phyloP scores from a whole-genome alignment of 1,140 invertebrate genomes.

The Leptopilina clavipes region DNA sequence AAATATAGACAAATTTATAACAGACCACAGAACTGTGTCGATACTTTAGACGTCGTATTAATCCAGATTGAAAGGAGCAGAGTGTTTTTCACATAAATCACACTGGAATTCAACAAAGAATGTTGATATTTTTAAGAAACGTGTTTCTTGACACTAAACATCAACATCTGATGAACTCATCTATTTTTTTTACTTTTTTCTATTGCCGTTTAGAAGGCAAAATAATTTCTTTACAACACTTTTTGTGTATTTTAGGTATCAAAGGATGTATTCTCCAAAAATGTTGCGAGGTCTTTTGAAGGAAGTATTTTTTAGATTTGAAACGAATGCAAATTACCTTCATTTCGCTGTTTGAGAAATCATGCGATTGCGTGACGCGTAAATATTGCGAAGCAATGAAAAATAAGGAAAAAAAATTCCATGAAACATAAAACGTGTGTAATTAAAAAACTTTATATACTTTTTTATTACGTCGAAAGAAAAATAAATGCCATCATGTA shows the following conservation, averaged over 20 bases:
- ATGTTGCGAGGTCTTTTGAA: background rate
- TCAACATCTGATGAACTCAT: too few relatives aligned
- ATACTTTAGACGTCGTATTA: conserved; percentile 22
- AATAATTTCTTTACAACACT: too few relatives aligned
- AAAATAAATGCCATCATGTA: too few relatives aligned
- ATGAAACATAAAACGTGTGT: background rate
- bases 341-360: background rate
- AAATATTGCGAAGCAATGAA: background rate
- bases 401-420: background rate
- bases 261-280: background rate
- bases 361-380: conserved; percentile 10
- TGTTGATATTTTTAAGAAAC: background rate
- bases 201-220: too few relatives aligned
- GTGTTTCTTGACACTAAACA: too few relatives aligned
- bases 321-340: background rate
- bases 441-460: background rate
- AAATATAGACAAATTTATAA: conserved; percentile 24
- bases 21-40: background rate
- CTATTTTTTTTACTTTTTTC: too few relatives aligned
- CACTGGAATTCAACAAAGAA: background rate
- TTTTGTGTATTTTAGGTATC: background rate
- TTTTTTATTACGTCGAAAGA: background rate
- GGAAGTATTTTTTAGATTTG: background rate
- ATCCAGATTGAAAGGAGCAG: conserved; percentile 6
- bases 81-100: conserved; percentile 21